Conservation (phyloP, 2,113 vertebrate species). For the Coptodon rendalli region DNA sequence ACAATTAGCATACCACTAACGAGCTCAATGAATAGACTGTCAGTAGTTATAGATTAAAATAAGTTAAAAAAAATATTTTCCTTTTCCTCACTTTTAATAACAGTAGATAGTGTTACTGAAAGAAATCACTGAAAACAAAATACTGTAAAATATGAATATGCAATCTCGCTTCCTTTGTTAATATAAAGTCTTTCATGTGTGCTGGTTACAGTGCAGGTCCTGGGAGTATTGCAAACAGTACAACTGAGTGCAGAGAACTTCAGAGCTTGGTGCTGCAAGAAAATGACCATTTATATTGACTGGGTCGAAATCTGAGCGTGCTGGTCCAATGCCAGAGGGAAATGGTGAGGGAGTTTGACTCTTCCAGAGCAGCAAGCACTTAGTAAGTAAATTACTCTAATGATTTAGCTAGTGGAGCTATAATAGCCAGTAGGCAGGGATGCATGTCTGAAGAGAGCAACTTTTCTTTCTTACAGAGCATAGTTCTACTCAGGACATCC, state of each 20-base stretch:
- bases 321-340: conserved; percentile 15
- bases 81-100: not conserved
- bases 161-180: not conserved
- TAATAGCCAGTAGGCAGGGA: conserved; percentile 48
- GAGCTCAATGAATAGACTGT: not conserved
- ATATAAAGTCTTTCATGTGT: not conserved
- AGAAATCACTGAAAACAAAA: not conserved
- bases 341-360: conserved; percentile 18
- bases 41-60: not conserved
- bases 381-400: conserved; percentile 59
- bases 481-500: not conserved
- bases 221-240: not conserved
- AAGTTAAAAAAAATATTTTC: not conserved
- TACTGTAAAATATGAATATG: not conserved
- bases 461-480: conserved; percentile 5
- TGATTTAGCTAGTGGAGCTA: conserved; percentile 46
- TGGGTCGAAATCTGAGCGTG: conserved; percentile 14
- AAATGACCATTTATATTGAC: conserved; percentile 50
- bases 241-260: conserved; percentile 20
- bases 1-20: not conserved
- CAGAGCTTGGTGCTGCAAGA: not conserved
- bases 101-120: not conserved
- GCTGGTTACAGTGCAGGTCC: not conserved
- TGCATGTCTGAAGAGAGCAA: not conserved
- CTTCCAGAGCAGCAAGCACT: conserved; percentile 39